Conservation (phyloP, 2,797 vertebrate genomes). For the Manis javanica region DNA sequence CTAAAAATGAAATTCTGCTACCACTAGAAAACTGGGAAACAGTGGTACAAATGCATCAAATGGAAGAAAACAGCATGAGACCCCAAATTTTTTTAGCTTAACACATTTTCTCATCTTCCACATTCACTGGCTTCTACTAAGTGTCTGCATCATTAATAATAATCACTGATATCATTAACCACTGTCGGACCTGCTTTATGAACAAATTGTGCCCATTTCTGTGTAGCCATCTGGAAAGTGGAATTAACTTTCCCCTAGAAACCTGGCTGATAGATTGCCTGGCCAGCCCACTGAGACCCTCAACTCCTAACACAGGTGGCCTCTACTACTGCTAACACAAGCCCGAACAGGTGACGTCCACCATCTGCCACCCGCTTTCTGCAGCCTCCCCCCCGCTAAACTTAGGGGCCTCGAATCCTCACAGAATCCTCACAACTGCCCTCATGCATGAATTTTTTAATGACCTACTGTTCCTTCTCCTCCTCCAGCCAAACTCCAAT, state of each 20-base stretch:
- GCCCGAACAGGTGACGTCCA: not conserved
- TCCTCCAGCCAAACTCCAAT: not conserved
- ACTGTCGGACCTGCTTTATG: not conserved
- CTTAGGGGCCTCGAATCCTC: not conserved
- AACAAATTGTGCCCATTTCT: not conserved
- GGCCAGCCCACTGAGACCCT: not conserved
- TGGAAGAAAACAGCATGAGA: not conserved
- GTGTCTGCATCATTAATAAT: not conserved
- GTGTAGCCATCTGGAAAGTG: not conserved
- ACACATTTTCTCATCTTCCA: not conserved
- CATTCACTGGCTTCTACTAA: not conserved
- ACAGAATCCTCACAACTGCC: not conserved
- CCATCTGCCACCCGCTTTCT: not conserved
- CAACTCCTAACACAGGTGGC: not conserved
- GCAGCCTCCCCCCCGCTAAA: not conserved
- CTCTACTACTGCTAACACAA: not conserved
- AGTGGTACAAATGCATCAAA: not conserved
- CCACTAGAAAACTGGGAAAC: not conserved
- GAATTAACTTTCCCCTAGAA: not conserved
- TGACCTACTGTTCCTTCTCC: not conserved
- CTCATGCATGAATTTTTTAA: not conserved
- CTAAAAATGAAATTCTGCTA: conserved; percentile 10
- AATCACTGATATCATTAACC: not conserved
- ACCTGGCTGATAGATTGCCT: not conserved
- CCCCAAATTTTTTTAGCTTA: not conserved